Percentiles rank a stretch among this genome's conserved stretches.
These are phyloP conservation scores for Odontesthes bonariensis DNA, from an alignment of 2,113 vertebrate species.

Conservation along the genomic window DNA sequence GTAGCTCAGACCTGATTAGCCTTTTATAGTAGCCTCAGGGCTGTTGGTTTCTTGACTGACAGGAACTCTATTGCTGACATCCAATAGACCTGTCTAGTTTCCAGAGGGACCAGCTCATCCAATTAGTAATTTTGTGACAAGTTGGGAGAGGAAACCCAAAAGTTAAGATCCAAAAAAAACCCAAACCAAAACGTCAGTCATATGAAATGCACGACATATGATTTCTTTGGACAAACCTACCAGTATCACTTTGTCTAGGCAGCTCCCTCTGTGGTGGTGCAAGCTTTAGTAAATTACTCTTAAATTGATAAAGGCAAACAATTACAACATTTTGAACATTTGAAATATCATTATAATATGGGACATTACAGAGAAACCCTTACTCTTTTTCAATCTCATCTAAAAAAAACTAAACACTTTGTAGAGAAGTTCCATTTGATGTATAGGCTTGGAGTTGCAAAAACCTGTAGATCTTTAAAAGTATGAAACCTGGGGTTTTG, in stretches of 20 bases:
- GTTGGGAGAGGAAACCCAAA: constrained; percentile 22
- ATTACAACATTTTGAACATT: neutral
- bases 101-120: constrained; percentile 23
- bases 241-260: neutral
- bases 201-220: constrained; percentile 22
- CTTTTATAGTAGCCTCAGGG: constrained; percentile 13
- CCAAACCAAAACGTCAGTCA: constrained; percentile 19
- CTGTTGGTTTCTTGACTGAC: constrained; percentile 32
- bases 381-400: neutral
- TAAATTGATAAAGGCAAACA: neutral
- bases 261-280: constrained; percentile 4
- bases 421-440: constrained; percentile 12
- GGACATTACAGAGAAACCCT: neutral
- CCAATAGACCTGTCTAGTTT: constrained; percentile 12
- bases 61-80: constrained; percentile 51
- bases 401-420: neutral
- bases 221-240: constrained; percentile 8
- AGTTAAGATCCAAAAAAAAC: constrained; percentile 27
- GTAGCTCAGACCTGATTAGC: constrained; percentile 37
- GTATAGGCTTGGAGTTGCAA: constrained; percentile 4
- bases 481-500: neutral
- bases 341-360: no score
- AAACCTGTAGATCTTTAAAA: constrained; percentile 29
- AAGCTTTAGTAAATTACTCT: constrained; percentile 9
- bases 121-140: constrained; percentile 65